phyloP scores from a whole-genome alignment of 2,888 invertebrate species.

The Heliconius erato region DNA sequence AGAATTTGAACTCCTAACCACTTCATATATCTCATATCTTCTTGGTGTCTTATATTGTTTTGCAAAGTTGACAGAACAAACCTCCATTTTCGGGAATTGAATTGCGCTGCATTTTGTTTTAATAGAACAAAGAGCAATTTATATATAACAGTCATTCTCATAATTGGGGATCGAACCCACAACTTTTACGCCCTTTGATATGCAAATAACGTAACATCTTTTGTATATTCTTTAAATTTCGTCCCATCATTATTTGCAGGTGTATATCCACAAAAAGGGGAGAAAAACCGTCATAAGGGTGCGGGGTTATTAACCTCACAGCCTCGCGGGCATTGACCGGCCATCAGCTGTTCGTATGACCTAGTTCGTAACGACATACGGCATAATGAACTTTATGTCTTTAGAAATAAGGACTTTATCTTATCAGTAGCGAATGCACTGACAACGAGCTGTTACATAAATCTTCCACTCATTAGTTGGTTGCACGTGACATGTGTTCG shows the following conservation, averaged over 20 bases:
- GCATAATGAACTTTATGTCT: neutral
- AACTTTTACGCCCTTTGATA: neutral
- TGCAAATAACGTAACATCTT: neutral
- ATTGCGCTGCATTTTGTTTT: neutral
- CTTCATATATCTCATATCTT: too few relatives aligned
- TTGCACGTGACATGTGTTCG: constrained; percentile 39
- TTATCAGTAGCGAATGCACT: constrained; percentile 18
- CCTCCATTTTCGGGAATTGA: neutral
- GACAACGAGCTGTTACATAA: constrained; percentile 46
- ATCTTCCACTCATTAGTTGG: constrained; percentile 49
- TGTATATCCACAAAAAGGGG: constrained; percentile 31
- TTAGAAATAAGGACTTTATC: neutral
- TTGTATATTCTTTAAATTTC: neutral
- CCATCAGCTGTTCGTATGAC: constrained; percentile 55
- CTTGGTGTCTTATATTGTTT: too few relatives aligned
- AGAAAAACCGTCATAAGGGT: constrained; percentile 48
- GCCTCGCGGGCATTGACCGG: constrained; percentile 54
- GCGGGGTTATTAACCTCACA: constrained; percentile 51
- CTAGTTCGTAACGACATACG: constrained; percentile 42
- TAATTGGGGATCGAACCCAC: neutral
- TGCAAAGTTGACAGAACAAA: too few relatives aligned
- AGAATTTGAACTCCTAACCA: neutral
- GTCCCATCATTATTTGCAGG: constrained; percentile 4
- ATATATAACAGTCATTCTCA: neutral
- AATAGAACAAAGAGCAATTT: neutral